Percentiles rank a stretch among this genome's conserved stretches.
phyloP scores from a whole-genome alignment of 2,888 invertebrate species.

The Helleia helle region DNA sequence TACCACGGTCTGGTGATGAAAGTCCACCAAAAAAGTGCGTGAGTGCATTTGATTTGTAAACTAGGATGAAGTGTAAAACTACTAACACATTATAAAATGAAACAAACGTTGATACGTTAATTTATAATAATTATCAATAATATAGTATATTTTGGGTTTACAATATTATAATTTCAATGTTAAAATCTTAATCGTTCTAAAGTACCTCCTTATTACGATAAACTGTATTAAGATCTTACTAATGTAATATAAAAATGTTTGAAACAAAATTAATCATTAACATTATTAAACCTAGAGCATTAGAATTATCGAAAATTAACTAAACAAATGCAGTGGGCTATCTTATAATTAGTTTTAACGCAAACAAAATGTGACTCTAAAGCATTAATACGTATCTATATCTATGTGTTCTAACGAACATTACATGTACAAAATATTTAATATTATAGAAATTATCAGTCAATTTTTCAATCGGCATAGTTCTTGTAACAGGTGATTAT shows the following conservation, averaged over 20 bases:
- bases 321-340: slow-evolving; percentile 24
- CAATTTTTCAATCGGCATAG: background rate
- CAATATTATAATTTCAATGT: slow-evolving; percentile 1
- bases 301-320: slow-evolving; percentile 6
- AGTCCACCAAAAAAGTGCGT: slow-evolving; percentile 15
- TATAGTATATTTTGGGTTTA: slow-evolving; percentile 6
- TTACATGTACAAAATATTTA: slow-evolving; percentile 1
- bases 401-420: background rate
- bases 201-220: background rate
- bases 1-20: slow-evolving; percentile 4
- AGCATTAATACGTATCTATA: slow-evolving; percentile 40
- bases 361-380: slow-evolving; percentile 41
- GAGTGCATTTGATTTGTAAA: slow-evolving; percentile 12
- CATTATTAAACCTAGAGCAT: slow-evolving; percentile 1
- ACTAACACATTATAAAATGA: slow-evolving; percentile 18
- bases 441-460: background rate
- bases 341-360: slow-evolving; percentile 29
- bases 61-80: slow-evolving; percentile 15
- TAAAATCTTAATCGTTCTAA: background rate
- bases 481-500: background rate
- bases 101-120: slow-evolving; percentile 37
- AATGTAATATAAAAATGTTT: background rate
- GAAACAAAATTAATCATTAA: slow-evolving; percentile 2
- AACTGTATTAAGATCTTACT: background rate
- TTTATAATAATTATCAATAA: slow-evolving; percentile 42